Evolutionary conservation across 1,140 invertebrate genomes (phyloP).

Genomic region (Neodiprion virginianus): DNA sequence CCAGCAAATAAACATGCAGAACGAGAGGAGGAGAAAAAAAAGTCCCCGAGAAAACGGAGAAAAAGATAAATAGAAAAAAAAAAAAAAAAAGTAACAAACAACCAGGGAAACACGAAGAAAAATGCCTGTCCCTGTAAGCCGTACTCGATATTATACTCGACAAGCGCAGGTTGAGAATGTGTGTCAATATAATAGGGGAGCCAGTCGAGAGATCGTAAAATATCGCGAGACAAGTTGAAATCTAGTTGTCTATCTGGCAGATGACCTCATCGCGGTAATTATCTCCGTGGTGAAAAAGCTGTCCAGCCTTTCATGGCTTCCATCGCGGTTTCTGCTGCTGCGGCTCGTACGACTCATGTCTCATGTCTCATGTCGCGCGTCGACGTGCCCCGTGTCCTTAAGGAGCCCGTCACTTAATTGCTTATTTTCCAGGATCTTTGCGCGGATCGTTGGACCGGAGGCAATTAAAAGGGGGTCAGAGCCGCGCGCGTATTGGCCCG

Average conservation of each 20-base stretch:
- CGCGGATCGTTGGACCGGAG: constrained; percentile 20
- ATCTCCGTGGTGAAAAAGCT: constrained; percentile 35
- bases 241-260: constrained; percentile 38
- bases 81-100: no score
- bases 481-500: no score
- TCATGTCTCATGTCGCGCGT: constrained; percentile 9
- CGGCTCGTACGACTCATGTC: background rate
- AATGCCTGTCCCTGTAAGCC: background rate
- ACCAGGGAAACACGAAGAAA: no score
- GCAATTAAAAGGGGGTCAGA: background rate
- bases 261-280: constrained; percentile 38
- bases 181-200: constrained; percentile 1
- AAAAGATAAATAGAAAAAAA: no score
- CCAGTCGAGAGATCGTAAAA: constrained; percentile 27
- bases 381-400: constrained; percentile 32
- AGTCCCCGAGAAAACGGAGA: no score
- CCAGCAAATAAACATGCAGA: no score
- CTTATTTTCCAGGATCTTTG: constrained; percentile 45
- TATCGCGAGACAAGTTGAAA: constrained; percentile 34
- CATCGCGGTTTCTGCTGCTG: background rate
- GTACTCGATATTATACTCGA: background rate
- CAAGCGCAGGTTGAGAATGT: background rate
- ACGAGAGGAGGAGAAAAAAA: no score
- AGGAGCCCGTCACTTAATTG: constrained; percentile 39
- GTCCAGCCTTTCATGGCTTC: constrained; percentile 33